Conservation (phyloP, 30 jellyfish, hydroid and myxozoan species). For the Aurelia aurita complex sp. Pacific region DNA sequence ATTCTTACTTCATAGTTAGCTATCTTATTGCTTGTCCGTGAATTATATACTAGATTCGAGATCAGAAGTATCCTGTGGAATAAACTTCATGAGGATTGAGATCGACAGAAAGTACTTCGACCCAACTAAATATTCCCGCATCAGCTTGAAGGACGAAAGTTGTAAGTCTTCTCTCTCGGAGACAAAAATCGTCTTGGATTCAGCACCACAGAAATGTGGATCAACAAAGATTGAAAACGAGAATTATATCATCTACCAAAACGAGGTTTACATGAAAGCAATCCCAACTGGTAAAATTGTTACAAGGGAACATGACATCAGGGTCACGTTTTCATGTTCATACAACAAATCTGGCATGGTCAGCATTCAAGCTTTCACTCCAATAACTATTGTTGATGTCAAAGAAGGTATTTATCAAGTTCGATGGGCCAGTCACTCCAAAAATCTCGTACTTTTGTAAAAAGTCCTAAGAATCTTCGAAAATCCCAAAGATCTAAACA, state of each 20-base stretch:
- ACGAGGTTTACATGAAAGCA: constrained; percentile 48
- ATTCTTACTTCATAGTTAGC: too few relatives aligned
- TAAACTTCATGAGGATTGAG: constrained; percentile 40
- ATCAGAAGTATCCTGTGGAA: constrained; percentile 28
- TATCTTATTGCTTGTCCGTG: too few relatives aligned
- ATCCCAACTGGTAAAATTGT: constrained; percentile 12
- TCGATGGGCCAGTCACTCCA: too few relatives aligned
- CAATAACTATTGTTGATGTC: constrained; percentile 24
- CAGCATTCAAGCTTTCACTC: not conserved
- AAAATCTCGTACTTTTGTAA: too few relatives aligned
- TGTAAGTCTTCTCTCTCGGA: constrained; percentile 13
- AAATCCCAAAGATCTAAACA: too few relatives aligned
- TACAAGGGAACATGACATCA: constrained; percentile 40
- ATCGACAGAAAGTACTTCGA: constrained; percentile 26
- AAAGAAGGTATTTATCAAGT: constrained; percentile 18
- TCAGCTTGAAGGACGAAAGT: constrained; percentile 16
- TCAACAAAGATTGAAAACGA: constrained; percentile 16
- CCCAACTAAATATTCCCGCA: constrained; percentile 1
- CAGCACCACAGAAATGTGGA: constrained; percentile 38
- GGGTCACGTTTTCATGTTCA: constrained; percentile 25
- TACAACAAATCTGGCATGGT: constrained; percentile 7
- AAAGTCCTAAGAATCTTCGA: too few relatives aligned
- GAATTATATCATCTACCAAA: constrained; percentile 25
- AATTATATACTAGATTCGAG: constrained; percentile 12
- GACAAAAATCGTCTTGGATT: constrained; percentile 25